Evolutionary conservation across 2,888 invertebrate genomes (phyloP).

Genomic region (Hanleya hanleyi): DNA sequence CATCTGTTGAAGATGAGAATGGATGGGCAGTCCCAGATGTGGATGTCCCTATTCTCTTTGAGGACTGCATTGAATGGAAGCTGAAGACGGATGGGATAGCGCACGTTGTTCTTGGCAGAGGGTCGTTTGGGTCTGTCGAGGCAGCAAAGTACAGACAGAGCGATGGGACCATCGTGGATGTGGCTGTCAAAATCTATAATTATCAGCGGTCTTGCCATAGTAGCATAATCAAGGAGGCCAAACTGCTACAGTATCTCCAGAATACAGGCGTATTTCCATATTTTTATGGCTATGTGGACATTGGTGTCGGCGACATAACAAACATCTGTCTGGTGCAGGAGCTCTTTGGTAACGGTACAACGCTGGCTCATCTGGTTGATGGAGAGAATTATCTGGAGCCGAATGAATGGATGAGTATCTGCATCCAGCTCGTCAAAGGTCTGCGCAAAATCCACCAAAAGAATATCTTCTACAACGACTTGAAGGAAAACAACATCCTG

Average conservation of each 20-base stretch:
- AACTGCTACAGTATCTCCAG: background rate
- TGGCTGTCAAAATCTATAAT: background rate
- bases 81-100: background rate
- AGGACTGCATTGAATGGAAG: background rate
- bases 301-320: background rate
- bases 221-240: background rate
- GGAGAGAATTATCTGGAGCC: background rate
- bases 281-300: background rate
- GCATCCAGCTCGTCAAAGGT: background rate
- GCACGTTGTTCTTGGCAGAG: background rate
- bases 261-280: background rate
- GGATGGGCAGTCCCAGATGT: background rate
- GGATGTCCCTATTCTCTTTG: background rate
- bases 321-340: background rate
- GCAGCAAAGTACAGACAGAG: background rate
- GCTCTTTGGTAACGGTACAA: background rate
- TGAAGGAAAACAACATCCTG: background rate
- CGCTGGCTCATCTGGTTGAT: background rate
- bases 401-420: background rate
- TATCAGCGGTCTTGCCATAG: background rate
- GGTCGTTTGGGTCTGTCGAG: constrained; percentile 1
- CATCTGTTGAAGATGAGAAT: too few relatives aligned
- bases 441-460: background rate
- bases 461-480: background rate
- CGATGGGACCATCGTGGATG: background rate